Base-by-base conservation (phyloP, 2,797 vertebrate species). In the Sebastolobus alascanus region DNA sequence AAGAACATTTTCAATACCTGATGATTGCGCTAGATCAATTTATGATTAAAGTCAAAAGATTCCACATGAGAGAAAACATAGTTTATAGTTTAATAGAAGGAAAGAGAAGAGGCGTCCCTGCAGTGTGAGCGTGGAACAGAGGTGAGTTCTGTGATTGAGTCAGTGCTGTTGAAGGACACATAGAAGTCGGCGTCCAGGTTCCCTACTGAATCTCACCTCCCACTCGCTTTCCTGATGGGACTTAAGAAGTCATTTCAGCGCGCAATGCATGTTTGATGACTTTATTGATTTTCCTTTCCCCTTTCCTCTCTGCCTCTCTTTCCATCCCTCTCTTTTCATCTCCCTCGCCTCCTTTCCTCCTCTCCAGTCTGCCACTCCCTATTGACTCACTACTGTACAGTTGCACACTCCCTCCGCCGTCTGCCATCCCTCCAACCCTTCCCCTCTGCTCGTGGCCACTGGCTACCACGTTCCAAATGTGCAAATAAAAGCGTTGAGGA, bases 251-350 rank as follows among this genome's bases (percentile, higher is more conserved):
- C 89, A 95, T 95, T 95, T 95, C 92, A 93, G 90, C 52, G 50
- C 65, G 83, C 92, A 95, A 94, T 96, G 95, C 93, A 94, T 95
- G 93, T 95, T 95, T 95, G 93, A 95, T 95, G 94, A 95, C 91
- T 94, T 92, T 96, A 96, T 96, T 94, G 95, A 96, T 95, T 95
- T 94, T 94, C 61, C 76, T 86, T 80, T 85, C 60, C 67, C 75
- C 63, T 79, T 79, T 89, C 82, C 78, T 79, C 81, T 89, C 70
- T 77, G 66, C 70, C 46, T 78, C 82, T 79, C 76, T 43, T 68
- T 82, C 67, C 50, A 77, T 78, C 68, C 78, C 78, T 79, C 75
- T 75, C 29, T 71, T 73, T 87, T 84, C 73, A 82, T 64, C 88
- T 89, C 76, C 69, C 78, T 69, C 52, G 8, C 83, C 77, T 84